Base-by-base conservation (phyloP, 1,140 invertebrate genomes). In the Tyrophagus putrescentiae region DNA sequence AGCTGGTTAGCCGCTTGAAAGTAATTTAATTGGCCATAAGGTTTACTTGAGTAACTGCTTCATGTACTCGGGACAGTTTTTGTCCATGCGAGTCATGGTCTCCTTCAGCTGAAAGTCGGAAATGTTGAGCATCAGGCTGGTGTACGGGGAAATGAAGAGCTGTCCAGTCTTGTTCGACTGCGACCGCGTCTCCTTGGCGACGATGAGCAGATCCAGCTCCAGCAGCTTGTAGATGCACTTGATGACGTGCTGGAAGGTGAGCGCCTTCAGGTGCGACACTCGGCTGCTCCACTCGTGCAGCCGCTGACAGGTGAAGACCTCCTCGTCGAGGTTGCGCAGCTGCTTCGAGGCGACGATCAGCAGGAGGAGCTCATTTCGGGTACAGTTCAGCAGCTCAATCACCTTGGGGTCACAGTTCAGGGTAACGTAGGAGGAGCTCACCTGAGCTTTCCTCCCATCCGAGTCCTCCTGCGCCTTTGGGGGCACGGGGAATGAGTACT, bases 81-180 rank as follows among this genome's bases (percentile, higher is more conserved):
- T n/a, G n/a, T n/a, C n/a, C n/a, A n/a, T n/a, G n/a, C n/a, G n/a
- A n/a, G n/a, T n/a, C n/a, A n/a, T n/a, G n/a, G n/a, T n/a, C n/a
- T n/a, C n/a, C n/a, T 28, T 27, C 13, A 54, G 39, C 11, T 54
- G 52, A 11, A 27, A 27, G n/a, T 54, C 25, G 25, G 52, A 54
- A 31, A 54, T 27, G 27, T 54, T 54, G 18, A 25, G 52, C 52
- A 54, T 27, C 52, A 54, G 39, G 9, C 13, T 54, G 11, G 52
- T 54, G 31, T 34, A 54, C 13, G 13, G 13, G 39, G 13, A 34
- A 25, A 54, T 32, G 3, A 31, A 54, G 7, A 27, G 11, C n/a
- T 27, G 13, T 23, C 16, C 23, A 7, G n/a, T 32, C 28, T 54
- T 54, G 27, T 2, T 2, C 13, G 52, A 27, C 25, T 54, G 18